Percentiles rank a stretch among this genome's conserved stretches.
Conservation (phyloP, 2,113 vertebrate species). For the Hippolais icterina region DNA sequence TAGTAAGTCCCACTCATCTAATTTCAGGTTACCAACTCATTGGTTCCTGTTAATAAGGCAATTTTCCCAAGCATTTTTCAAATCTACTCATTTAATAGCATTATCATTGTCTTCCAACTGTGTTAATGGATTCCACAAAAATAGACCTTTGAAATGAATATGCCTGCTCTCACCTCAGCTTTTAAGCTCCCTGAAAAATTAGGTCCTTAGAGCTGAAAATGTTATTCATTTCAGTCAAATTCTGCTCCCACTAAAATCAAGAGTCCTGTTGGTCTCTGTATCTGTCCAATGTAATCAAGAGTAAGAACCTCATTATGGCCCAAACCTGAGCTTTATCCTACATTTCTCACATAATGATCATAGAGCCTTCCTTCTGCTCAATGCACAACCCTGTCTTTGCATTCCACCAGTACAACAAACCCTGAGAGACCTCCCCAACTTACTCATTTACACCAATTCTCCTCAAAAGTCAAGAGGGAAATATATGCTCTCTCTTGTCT, state of each 20-base stretch:
- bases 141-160: not conserved
- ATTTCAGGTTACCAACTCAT: constrained; percentile 41
- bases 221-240: not conserved
- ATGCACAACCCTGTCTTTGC: not conserved
- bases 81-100: not conserved
- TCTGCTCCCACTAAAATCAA: not conserved
- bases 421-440: not conserved
- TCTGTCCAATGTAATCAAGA: not conserved
- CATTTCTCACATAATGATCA: not conserved
- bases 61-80: constrained; percentile 20
- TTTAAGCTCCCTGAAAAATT: not conserved
- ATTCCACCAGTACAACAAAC: not conserved
- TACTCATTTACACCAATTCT: not conserved
- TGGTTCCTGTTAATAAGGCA: constrained; percentile 26
- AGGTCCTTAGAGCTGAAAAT: not conserved
- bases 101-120: constrained; percentile 39
- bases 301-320: not conserved
- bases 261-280: not conserved
- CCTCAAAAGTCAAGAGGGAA: not conserved
- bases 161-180: not conserved
- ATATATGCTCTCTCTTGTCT: not conserved
- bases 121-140: constrained; percentile 8
- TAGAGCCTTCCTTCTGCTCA: not conserved
- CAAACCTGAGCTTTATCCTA: not conserved
- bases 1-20: not conserved